Base-by-base conservation (phyloP, 64 coral and sea anemone genomes). In the Platygyra sinensis region DNA sequence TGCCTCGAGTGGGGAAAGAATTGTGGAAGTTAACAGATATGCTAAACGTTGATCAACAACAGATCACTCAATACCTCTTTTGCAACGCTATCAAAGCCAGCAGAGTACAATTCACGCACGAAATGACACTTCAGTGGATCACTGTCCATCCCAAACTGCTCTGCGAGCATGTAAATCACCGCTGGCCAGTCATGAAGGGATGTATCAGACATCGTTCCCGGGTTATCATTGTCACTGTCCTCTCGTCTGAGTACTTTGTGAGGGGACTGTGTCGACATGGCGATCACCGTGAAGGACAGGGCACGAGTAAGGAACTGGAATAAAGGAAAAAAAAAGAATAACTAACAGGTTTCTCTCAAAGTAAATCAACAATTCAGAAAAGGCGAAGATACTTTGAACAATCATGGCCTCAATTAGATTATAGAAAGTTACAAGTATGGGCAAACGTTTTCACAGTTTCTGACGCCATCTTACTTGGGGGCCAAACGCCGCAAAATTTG, bases 31-130 rank as follows among this genome's bases (percentile, higher is more conserved):
- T n/a, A n/a, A n/a, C n/a, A n/a, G n/a, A n/a, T 36, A 1, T 36
- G 42, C 6, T 46, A 5, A 46, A 46, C 42, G 4, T 46, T 46
- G 42, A 46, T 5, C 27, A 14, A 46, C 11, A 65, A 46, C 11
- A 65, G 27, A 20, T 65, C 15, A 55, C 59, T 46, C 42, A 46
- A 46, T 71, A 99, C 97, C 91, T 99, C 86, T 49, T 83, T 93
- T 74, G 90, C 97, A 11, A 88, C 11, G 9, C 59, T 39, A 33
- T 99, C 94, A 59, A 96, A 82, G 57, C 97, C 94, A 49, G 79
- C 67, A 12, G 91, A 93, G 76, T 89, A 96, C 25, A 99, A 57
- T 55, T 99, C 97, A 79, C 74, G 88, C 7, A 96, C 91, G 72
- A 75, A 96, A 86, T 99, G 86, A 17, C 87, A 62, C 32, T 89